Conservation (phyloP, 2,113 vertebrate genomes). For the Chaetura pelagica region DNA sequence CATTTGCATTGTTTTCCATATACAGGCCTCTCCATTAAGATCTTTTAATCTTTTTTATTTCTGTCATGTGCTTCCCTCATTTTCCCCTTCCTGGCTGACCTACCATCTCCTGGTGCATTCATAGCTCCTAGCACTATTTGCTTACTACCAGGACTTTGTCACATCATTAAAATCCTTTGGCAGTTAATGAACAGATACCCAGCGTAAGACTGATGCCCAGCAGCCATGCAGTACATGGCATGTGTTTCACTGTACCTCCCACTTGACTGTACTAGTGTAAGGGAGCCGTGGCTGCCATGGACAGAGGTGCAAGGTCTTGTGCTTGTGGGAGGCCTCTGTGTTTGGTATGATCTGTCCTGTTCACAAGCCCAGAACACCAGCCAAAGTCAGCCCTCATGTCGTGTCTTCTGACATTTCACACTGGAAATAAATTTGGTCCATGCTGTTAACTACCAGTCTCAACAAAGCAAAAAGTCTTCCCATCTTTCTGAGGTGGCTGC, state of each 20-base stretch:
- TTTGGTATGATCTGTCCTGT: not conserved
- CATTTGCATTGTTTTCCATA: not conserved
- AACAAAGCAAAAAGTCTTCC: not conserved
- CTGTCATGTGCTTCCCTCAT: not conserved
- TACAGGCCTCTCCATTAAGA: not conserved
- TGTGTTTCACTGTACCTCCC: rapidly evolving
- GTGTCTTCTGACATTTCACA: not conserved
- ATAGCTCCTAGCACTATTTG: not conserved
- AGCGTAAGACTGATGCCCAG: rapidly evolving
- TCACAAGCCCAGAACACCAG: rapidly evolving
- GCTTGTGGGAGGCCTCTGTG: not conserved
- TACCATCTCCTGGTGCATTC: not conserved
- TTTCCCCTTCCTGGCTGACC: not conserved
- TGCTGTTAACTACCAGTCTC: not conserved
- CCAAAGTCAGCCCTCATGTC: not conserved
- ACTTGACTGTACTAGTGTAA: not conserved
- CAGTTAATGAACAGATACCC: not conserved
- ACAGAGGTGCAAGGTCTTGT: not conserved
- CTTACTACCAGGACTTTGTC: not conserved
- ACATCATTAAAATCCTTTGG: not conserved
- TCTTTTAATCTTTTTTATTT: not conserved
- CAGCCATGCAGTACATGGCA: not conserved
- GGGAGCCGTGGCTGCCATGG: rapidly evolving
- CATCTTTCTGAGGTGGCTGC: not conserved
- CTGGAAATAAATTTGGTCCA: not conserved